Conservation (phyloP, 2,888 invertebrate species). For the Macrostomum cliftonense region DNA sequence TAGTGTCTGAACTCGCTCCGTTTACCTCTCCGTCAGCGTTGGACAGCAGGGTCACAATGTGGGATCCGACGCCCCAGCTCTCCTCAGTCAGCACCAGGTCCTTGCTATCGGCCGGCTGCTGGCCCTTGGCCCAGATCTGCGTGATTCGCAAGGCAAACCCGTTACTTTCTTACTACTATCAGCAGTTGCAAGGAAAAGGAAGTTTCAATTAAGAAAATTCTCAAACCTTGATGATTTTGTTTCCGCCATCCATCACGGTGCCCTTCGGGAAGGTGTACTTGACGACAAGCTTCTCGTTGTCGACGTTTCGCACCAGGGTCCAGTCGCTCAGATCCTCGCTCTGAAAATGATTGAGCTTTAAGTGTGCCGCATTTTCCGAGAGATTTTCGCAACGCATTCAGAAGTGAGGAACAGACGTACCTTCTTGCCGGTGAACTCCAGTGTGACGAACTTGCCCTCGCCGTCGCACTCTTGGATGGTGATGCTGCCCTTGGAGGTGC, state of each 20-base stretch:
- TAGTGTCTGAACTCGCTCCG: too few species aligned
- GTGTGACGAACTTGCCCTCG: constrained; percentile 38
- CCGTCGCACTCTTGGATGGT: constrained; percentile 39
- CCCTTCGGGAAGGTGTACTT: constrained; percentile 8
- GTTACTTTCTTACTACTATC: too few species aligned
- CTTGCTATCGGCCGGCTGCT: constrained; percentile 1
- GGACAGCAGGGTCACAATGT: constrained; percentile 38
- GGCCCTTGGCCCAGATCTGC: constrained; percentile 36
- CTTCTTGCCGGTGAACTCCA: constrained; percentile 40
- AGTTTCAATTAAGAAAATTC: too few species aligned
- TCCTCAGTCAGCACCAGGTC: constrained; percentile 13
- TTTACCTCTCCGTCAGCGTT: constrained; percentile 39
- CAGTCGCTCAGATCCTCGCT: constrained; percentile 37
- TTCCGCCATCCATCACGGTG: neutral
- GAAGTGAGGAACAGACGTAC: constrained; percentile 6
- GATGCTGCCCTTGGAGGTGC: constrained; percentile 41
- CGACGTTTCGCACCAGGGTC: constrained; percentile 34
- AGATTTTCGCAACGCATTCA: too few species aligned
- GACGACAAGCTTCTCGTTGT: constrained; percentile 14
- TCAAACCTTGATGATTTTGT: too few species aligned
- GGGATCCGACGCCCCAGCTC: constrained; percentile 39
- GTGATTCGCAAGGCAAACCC: neutral
- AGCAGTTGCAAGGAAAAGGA: too few species aligned
- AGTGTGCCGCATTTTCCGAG: too few species aligned
- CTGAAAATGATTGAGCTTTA: constrained; percentile 19